These are phyloP conservation scores for Dunckerocampus dactyliophorus DNA, from an alignment of 2,113 vertebrate species.

Conservation along the genomic window DNA sequence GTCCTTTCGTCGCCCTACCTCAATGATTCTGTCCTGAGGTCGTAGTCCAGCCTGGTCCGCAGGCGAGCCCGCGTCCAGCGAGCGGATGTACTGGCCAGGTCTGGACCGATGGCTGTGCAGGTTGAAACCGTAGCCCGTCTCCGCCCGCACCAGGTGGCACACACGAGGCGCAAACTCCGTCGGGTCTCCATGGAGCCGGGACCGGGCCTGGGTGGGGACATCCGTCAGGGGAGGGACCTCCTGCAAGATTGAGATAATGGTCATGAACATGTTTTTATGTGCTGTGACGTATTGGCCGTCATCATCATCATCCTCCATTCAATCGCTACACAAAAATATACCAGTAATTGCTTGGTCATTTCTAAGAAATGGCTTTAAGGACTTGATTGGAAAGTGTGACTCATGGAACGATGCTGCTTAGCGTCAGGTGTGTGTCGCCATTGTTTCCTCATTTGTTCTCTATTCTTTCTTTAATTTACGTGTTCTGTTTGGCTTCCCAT, in stretches of 20 bases:
- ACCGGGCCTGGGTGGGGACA: slow-evolving; percentile 39
- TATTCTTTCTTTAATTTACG: too few species aligned
- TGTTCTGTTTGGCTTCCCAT: too few species aligned
- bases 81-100: slow-evolving; percentile 93
- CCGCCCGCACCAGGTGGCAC: slow-evolving; percentile 84
- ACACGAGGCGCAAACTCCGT: slow-evolving; percentile 83
- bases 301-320: too few species aligned
- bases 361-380: too few species aligned
- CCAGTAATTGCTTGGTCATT: too few species aligned
- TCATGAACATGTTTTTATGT: neutral
- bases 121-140: slow-evolving; percentile 93
- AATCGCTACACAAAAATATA: too few species aligned
- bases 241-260: slow-evolving; percentile 52
- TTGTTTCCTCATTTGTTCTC: too few species aligned
- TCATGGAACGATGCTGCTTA: too few species aligned
- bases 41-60: slow-evolving; percentile 83
- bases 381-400: too few species aligned
- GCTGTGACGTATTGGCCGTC: neutral
- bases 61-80: slow-evolving; percentile 83
- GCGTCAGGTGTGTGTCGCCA: too few species aligned
- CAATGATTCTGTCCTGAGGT: slow-evolving; percentile 88
- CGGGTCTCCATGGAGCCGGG: slow-evolving; percentile 26
- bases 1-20: slow-evolving; percentile 64
- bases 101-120: slow-evolving; percentile 92
- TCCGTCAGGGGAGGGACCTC: slow-evolving; percentile 60